Conservation (phyloP, 2,113 vertebrate genomes). For the Osmerus mordax region DNA sequence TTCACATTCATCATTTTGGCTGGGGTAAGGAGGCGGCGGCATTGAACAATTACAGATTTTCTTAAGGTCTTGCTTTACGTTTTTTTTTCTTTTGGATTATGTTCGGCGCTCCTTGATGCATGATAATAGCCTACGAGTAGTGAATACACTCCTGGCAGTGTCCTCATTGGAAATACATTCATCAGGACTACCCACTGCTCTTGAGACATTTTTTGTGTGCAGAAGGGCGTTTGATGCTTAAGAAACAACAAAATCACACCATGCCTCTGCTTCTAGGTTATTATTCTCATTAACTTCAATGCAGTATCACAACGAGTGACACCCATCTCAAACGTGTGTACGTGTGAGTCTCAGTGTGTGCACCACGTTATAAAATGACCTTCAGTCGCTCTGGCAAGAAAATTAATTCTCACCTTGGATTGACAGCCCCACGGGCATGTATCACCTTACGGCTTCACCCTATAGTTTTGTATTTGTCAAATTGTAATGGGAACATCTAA, state of each 20-base stretch:
- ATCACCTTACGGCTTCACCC: too few relatives aligned
- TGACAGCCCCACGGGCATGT: not conserved
- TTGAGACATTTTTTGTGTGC: constrained; percentile 29
- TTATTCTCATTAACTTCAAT: constrained; percentile 30
- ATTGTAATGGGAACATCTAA: too few relatives aligned
- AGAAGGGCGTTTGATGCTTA: constrained; percentile 11
- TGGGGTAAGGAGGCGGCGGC: not conserved
- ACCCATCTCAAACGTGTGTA: constrained; percentile 48
- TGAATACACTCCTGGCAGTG: not conserved
- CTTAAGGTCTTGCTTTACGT: not conserved
- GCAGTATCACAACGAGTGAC: constrained; percentile 35
- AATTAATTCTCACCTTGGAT: constrained; percentile 57
- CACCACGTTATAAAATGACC: constrained; percentile 66
- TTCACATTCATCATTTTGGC: not conserved
- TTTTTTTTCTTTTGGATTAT: not conserved
- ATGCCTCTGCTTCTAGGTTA: constrained; percentile 4
- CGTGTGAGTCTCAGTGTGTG: constrained; percentile 15
- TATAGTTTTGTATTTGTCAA: too few relatives aligned
- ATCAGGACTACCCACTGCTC: constrained; percentile 14
- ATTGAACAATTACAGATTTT: not conserved
- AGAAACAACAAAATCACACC: not conserved
- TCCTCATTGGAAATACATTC: constrained; percentile 5
- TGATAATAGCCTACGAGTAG: not conserved
- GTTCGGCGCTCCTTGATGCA: not conserved
- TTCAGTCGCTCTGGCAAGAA: constrained; percentile 60